A percentile compares a stretch with the other conserved stretches of the same genome.
phyloP scores from a whole-genome alignment of 1,140 invertebrate genomes.

The Drosophila sp. region DNA sequence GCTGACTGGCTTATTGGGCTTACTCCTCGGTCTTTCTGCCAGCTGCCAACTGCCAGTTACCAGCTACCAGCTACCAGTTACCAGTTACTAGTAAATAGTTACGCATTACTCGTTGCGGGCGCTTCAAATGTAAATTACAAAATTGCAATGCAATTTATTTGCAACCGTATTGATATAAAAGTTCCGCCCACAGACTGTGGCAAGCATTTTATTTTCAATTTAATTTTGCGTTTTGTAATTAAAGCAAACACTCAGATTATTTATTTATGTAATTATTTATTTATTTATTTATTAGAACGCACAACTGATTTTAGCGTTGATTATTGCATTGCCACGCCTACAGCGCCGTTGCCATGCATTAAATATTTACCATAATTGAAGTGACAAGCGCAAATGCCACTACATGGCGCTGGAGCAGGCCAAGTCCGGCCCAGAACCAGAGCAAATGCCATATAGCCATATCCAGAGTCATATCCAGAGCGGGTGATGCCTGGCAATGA shows the following conservation, averaged over 20 bases:
- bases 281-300: constrained; percentile 81
- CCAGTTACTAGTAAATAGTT: constrained; percentile 3
- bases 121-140: constrained; percentile 68
- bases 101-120: neutral
- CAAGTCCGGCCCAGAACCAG: constrained; percentile 2
- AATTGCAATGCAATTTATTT: constrained; percentile 65
- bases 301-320: constrained; percentile 79
- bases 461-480: neutral
- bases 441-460: neutral
- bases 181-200: constrained; percentile 54
- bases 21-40: neutral
- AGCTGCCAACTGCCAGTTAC: neutral
- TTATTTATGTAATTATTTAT: constrained; percentile 77
- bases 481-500: constrained; percentile 34
- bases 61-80: neutral
- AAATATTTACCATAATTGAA: constrained; percentile 84
- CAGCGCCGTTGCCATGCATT: constrained; percentile 53
- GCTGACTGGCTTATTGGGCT: constrained; percentile 45
- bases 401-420: constrained; percentile 21
- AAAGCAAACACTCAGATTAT: constrained; percentile 66
- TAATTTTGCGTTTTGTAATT: constrained; percentile 78
- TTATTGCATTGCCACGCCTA: constrained; percentile 68
- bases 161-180: constrained; percentile 29
- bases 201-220: constrained; percentile 78
- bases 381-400: constrained; percentile 80